Conservation (phyloP, 2,797 vertebrate genomes). For the Tapirus indicus region DNA sequence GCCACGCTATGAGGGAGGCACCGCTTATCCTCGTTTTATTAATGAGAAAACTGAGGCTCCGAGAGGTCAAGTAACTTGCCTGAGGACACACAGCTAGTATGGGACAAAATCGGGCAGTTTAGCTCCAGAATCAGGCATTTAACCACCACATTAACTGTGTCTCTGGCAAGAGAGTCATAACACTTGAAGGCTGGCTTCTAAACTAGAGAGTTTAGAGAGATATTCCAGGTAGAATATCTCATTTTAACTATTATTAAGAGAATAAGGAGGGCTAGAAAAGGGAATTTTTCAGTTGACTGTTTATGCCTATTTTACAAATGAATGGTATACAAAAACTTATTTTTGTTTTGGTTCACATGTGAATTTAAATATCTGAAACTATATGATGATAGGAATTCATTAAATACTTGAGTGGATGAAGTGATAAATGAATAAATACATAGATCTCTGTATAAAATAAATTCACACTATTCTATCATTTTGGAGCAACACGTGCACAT, state of each 20-base stretch:
- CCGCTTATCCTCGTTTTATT: background rate
- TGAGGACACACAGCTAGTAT: background rate
- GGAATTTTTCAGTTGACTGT: background rate
- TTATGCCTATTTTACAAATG: background rate
- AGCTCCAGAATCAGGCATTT: background rate
- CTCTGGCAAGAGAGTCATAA: background rate
- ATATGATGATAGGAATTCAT: background rate
- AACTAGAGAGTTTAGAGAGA: background rate
- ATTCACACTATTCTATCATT: background rate
- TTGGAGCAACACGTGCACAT: background rate
- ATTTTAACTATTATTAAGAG: conserved; percentile 10
- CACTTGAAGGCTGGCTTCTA: background rate
- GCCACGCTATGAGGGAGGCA: background rate
- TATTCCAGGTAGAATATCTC: too few species aligned
- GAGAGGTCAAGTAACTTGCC: background rate
- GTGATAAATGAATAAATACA: background rate
- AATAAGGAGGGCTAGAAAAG: background rate
- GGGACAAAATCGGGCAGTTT: background rate
- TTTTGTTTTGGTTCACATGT: background rate
- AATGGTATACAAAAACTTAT: background rate
- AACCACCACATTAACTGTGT: background rate
- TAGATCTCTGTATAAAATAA: background rate
- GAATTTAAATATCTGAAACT: conserved; percentile 11
- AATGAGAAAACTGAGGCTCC: background rate
- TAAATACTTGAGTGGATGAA: background rate